A percentile compares a stretch with the other conserved stretches of the same genome.
phyloP scores from a whole-genome alignment of 2,888 invertebrate genomes.

The Apamea crenata region DNA sequence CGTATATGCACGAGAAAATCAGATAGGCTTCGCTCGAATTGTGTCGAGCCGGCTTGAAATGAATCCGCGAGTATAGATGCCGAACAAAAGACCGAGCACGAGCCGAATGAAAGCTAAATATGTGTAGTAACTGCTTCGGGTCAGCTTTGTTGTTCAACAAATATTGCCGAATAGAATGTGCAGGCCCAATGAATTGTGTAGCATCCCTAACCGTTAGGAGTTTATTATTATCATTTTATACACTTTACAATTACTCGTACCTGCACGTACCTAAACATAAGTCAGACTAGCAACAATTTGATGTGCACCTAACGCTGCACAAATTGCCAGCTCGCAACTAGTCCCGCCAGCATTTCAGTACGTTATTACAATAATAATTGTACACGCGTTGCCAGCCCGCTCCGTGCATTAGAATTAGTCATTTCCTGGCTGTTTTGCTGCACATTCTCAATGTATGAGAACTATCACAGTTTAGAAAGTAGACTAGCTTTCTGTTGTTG shows the following conservation, averaged over 20 bases:
- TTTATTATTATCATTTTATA: neutral
- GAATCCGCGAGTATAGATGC: neutral
- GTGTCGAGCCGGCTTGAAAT: too few species aligned
- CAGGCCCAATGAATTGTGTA: neutral
- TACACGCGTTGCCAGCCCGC: neutral
- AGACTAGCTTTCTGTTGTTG: neutral
- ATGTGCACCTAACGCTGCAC: neutral
- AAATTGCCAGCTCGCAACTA: neutral
- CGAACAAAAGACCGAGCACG: neutral
- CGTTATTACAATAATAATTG: constrained; percentile 38
- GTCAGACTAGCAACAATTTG: neutral
- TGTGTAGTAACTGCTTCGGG: neutral
- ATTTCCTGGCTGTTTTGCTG: constrained; percentile 14
- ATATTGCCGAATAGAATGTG: neutral
- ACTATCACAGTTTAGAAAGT: neutral
- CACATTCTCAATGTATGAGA: constrained; percentile 7
- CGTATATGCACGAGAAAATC: too few species aligned
- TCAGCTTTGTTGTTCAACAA: neutral
- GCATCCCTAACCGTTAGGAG: neutral
- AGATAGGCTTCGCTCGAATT: too few species aligned
- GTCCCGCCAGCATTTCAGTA: neutral
- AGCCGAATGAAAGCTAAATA: neutral
- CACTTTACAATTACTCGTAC: neutral
- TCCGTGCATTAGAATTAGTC: constrained; percentile 6
- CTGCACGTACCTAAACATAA: neutral